Conservation (phyloP, 1,140 invertebrate genomes). For the Plutomurus gul region DNA sequence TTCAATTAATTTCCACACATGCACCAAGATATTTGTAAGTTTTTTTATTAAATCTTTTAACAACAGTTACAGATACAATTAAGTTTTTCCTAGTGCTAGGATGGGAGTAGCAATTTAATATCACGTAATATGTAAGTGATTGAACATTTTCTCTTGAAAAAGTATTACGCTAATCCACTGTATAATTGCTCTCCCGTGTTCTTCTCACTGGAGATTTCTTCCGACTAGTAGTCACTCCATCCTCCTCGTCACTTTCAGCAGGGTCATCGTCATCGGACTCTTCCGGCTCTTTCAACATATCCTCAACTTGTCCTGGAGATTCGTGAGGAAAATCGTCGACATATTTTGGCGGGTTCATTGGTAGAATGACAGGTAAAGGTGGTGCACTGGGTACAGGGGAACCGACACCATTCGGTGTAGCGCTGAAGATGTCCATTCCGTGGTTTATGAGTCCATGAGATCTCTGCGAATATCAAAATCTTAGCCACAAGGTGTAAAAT, state of each 20-base stretch:
- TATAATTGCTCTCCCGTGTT: background rate
- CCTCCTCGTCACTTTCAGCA: background rate
- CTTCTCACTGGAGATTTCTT: background rate
- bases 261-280: constrained; percentile 36
- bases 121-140: background rate
- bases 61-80: too few relatives aligned
- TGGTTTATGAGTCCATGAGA: background rate
- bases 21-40: too few relatives aligned
- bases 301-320: constrained; percentile 50
- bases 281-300: constrained; percentile 50
- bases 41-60: too few relatives aligned
- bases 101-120: background rate
- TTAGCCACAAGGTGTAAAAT: too few relatives aligned
- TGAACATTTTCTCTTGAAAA: background rate
- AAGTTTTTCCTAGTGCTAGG: too few relatives aligned
- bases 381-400: background rate
- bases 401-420: background rate
- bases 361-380: constrained; percentile 40
- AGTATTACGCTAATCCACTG: background rate
- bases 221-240: background rate
- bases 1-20: too few relatives aligned
- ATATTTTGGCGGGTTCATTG: constrained; percentile 48
- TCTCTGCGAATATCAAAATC: background rate
- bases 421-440: constrained; percentile 47
- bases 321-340: constrained; percentile 50